These are phyloP conservation scores for Tineola bisselliella DNA, from an alignment of 2,888 invertebrate species.

Conservation along the genomic window DNA sequence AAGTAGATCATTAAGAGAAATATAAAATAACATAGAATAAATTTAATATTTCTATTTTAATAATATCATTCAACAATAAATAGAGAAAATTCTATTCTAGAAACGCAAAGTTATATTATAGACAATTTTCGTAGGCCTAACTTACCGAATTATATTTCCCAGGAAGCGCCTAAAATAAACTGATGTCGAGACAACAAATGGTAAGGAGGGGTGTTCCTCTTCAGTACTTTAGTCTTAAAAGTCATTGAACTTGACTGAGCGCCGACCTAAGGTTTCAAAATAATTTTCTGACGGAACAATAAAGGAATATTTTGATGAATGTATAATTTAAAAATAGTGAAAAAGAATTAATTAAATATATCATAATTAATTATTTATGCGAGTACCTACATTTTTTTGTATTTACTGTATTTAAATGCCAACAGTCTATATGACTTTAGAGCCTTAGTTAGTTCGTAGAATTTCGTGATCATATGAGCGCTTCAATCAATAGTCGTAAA, in stretches of 20 bases:
- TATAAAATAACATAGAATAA: background rate
- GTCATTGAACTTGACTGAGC: background rate
- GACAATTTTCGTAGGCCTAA: background rate
- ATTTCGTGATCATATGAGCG: background rate
- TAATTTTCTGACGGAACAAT: background rate
- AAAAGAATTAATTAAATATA: background rate
- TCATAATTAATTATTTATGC: background rate
- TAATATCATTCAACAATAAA: too few species aligned
- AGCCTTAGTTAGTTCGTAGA: background rate
- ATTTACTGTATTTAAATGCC: background rate
- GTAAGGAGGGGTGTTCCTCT: background rate
- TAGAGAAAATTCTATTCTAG: too few species aligned
- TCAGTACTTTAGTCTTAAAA: background rate
- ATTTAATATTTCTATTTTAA: background rate
- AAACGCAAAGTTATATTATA: background rate
- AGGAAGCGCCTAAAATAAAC: constrained; percentile 5
- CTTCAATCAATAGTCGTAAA: background rate
- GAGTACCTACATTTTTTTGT: background rate
- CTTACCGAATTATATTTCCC: background rate
- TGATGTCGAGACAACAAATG: background rate
- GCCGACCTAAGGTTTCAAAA: background rate
- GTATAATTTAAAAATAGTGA: background rate
- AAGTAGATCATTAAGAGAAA: background rate
- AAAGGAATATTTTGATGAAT: background rate
- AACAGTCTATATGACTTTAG: background rate